Conservation (phyloP, 2,888 invertebrate genomes). For the Alentia gelatinosa region DNA sequence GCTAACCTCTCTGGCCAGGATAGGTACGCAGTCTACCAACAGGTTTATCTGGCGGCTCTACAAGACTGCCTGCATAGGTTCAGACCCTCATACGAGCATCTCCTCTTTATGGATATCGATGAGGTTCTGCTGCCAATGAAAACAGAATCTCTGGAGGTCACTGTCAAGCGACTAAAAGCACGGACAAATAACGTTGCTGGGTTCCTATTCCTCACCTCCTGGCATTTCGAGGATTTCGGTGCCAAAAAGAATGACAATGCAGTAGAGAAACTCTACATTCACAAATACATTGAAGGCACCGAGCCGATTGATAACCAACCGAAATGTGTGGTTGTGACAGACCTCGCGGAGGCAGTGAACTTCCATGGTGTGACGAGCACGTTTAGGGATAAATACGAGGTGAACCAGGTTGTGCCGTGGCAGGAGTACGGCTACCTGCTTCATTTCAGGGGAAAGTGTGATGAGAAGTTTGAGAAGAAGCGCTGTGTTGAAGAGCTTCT, state of each 20-base stretch:
- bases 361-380: slow-evolving; percentile 46
- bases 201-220: slow-evolving; percentile 57
- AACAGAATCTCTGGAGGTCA: background rate
- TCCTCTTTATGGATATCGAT: slow-evolving; percentile 55
- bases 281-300: slow-evolving; percentile 46
- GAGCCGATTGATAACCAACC: slow-evolving; percentile 57
- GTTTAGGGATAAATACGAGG: background rate
- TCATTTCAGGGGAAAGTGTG: slow-evolving; percentile 55
- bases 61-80: slow-evolving; percentile 60
- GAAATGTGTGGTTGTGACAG: slow-evolving; percentile 53
- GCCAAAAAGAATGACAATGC: background rate
- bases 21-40: slow-evolving; percentile 61
- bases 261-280: slow-evolving; percentile 55
- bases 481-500: slow-evolving; percentile 37
- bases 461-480: slow-evolving; percentile 50
- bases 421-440: slow-evolving; percentile 53
- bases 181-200: background rate
- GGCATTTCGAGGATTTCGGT: slow-evolving; percentile 60
- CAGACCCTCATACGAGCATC: slow-evolving; percentile 40
- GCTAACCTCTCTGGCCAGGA: background rate
- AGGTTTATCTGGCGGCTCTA: slow-evolving; percentile 60
- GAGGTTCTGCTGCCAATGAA: slow-evolving; percentile 56
- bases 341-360: slow-evolving; percentile 52
- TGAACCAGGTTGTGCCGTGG: slow-evolving; percentile 31
- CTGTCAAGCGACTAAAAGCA: background rate